Conservation (phyloP, 1,140 invertebrate species). For the Propsilocerus akamusi region DNA sequence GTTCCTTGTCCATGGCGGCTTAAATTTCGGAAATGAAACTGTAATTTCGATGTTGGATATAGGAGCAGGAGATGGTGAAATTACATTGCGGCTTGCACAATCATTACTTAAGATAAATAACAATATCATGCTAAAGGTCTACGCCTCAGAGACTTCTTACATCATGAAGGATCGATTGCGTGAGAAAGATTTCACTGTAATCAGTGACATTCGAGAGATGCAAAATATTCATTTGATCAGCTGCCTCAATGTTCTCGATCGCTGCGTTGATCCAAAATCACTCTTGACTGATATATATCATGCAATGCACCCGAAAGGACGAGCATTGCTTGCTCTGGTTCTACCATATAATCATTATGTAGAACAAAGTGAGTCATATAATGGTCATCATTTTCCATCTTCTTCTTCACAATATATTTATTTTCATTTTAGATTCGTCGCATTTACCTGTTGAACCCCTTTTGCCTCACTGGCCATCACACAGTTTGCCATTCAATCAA, state of each 20-base stretch:
- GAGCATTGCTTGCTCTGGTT: slow-evolving; percentile 60
- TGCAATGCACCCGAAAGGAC: slow-evolving; percentile 43
- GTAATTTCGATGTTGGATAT: slow-evolving; percentile 47
- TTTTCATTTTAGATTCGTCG: slow-evolving; percentile 13
- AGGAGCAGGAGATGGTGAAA: slow-evolving; percentile 77
- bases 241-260: slow-evolving; percentile 73
- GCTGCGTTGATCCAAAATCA: slow-evolving; percentile 58
- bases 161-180: slow-evolving; percentile 55
- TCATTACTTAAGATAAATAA: slow-evolving; percentile 12
- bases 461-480: slow-evolving; percentile 12
- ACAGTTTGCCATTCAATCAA: slow-evolving; percentile 17
- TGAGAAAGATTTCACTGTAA: slow-evolving; percentile 37
- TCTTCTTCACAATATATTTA: no score
- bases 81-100: slow-evolving; percentile 48
- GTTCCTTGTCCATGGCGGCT: background rate
- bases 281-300: slow-evolving; percentile 46
- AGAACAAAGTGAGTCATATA: slow-evolving; percentile 29
- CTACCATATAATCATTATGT: slow-evolving; percentile 77
- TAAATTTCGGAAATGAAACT: slow-evolving; percentile 9
- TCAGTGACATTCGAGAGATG: slow-evolving; percentile 15
- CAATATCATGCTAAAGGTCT: slow-evolving; percentile 39
- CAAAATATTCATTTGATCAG: slow-evolving; percentile 37
- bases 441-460: slow-evolving; percentile 20
- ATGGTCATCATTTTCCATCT: background rate
- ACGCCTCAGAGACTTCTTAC: slow-evolving; percentile 66